Percentiles rank a stretch among this genome's conserved stretches.
Conservation (phyloP, 2,113 vertebrate genomes). For the Microtus richardsoni region DNA sequence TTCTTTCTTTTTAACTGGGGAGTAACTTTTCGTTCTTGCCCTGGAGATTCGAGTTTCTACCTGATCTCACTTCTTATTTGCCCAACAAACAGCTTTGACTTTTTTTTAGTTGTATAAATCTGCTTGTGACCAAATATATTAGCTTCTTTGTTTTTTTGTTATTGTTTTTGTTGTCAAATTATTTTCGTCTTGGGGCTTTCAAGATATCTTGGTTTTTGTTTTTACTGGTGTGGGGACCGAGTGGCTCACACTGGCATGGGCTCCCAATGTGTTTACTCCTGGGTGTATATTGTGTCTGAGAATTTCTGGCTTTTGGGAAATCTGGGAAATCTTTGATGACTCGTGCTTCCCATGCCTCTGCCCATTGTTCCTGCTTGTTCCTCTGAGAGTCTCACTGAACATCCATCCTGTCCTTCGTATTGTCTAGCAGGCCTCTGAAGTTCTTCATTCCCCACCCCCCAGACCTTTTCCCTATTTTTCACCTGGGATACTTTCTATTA, state of each 20-base stretch:
- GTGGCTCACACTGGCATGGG: neutral
- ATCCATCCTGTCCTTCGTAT: neutral
- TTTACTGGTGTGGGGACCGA: neutral
- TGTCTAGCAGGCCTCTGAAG: neutral
- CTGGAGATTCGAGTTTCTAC: neutral
- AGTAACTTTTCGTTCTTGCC: neutral
- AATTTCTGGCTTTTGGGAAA: slow-evolving; percentile 21
- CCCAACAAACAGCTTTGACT: neutral
- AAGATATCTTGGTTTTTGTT: slow-evolving; percentile 27
- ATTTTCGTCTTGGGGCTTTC: neutral
- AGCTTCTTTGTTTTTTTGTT: neutral
- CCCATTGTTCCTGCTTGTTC: neutral
- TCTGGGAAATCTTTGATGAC: neutral
- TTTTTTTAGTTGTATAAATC: neutral
- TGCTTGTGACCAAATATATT: slow-evolving; percentile 39
- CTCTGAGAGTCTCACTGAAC: neutral
- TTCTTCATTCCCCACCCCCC: neutral
- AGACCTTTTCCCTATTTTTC: neutral
- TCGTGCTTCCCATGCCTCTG: neutral
- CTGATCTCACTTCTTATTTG: neutral
- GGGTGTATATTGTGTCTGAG: neutral
- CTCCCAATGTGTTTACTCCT: neutral
- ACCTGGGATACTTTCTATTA: neutral
- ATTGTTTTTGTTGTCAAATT: neutral
- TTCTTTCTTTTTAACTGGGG: neutral